Conservation (phyloP, 2,888 invertebrate genomes). For the Acronicta aceris region DNA sequence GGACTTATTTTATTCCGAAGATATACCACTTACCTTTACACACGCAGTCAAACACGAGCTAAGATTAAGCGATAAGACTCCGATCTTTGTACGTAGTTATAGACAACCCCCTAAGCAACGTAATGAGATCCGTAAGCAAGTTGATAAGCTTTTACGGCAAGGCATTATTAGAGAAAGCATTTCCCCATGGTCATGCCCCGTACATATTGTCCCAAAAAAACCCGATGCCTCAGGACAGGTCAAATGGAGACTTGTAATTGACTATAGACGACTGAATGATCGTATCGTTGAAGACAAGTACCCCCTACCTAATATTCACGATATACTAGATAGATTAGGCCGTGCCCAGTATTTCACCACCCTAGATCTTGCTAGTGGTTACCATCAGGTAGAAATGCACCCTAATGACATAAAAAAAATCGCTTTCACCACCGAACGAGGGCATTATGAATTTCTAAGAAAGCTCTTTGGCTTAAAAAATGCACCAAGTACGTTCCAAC, state of each 20-base stretch:
- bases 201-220: neutral
- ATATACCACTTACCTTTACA: conserved; percentile 1
- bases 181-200: neutral
- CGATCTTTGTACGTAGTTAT: neutral
- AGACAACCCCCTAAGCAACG: neutral
- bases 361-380: too few species aligned
- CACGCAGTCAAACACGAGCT: neutral
- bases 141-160: neutral
- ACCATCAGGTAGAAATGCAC: too few species aligned
- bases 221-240: neutral
- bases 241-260: neutral
- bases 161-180: neutral
- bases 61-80: neutral
- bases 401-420: too few species aligned
- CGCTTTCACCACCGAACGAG: too few species aligned
- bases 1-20: neutral
- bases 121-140: neutral
- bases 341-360: too few species aligned
- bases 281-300: too few species aligned
- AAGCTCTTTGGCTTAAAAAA: too few species aligned
- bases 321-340: too few species aligned
- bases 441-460: too few species aligned
- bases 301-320: too few species aligned
- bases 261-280: neutral
- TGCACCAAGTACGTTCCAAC: too few species aligned